These are phyloP conservation scores for Carlito syrichta DNA, from an alignment of 2,113 vertebrate species.

Conservation along the genomic window DNA sequence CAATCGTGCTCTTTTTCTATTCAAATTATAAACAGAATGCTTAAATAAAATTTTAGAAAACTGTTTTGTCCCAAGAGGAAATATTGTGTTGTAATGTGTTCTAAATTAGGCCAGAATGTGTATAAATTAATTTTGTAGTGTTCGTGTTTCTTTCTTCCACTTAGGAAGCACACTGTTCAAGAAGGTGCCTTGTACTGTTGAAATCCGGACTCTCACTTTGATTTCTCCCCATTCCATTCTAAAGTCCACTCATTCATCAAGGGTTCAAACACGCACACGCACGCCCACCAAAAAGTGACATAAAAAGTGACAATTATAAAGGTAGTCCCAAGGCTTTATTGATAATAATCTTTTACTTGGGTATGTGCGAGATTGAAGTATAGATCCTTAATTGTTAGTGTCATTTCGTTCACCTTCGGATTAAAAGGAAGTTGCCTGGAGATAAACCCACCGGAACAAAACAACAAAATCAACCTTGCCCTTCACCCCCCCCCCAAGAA, in stretches of 20 bases:
- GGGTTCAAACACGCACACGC: not conserved
- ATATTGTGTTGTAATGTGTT: constrained; percentile 25
- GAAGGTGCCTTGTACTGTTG: not conserved
- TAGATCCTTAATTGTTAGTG: constrained; percentile 18
- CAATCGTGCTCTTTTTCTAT: not conserved
- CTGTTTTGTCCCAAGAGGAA: constrained; percentile 35
- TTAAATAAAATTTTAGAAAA: constrained; percentile 8
- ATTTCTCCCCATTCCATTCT: not conserved
- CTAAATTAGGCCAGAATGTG: constrained; percentile 49
- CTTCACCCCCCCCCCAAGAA: not conserved
- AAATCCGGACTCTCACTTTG: not conserved
- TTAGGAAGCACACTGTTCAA: not conserved
- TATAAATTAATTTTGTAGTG: constrained; percentile 6
- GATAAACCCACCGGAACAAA: not conserved
- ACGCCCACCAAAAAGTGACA: not conserved
- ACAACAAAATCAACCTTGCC: not conserved
- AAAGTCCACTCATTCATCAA: not conserved
- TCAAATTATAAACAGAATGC: constrained; percentile 34
- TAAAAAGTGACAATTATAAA: not conserved
- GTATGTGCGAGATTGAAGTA: not conserved
- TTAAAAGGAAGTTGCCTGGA: constrained; percentile 31
- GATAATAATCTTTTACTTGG: constrained; percentile 8
- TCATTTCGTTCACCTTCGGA: not conserved
- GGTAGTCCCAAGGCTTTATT: constrained; percentile 46
- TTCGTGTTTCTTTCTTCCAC: not conserved